Conservation (phyloP, 2,797 vertebrate genomes). For the Anguilla obscura region DNA sequence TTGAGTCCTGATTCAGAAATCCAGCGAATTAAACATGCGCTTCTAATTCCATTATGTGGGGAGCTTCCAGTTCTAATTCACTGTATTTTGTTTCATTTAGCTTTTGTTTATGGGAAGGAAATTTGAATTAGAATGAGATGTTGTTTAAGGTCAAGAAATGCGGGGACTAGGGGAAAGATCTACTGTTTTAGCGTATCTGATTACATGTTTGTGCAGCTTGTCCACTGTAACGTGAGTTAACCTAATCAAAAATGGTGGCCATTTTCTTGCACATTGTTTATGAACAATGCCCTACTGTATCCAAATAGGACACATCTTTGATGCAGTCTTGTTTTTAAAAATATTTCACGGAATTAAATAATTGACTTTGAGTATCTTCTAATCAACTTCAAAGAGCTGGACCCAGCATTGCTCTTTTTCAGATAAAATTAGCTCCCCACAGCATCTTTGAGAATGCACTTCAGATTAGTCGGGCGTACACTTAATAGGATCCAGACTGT, state of each 20-base stretch:
- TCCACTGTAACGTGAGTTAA: conserved; percentile 62
- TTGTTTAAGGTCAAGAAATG: conserved; percentile 67
- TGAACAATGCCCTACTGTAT: conserved; percentile 60
- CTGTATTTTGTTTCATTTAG: conserved; percentile 65
- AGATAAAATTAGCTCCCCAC: conserved; percentile 60
- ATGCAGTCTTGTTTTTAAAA: conserved; percentile 69
- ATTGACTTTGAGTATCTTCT: conserved; percentile 67
- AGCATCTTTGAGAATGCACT: conserved; percentile 60
- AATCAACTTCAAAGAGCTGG: conserved; percentile 66
- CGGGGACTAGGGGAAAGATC: conserved; percentile 48
- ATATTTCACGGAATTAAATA: conserved; percentile 73
- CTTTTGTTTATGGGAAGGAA: conserved; percentile 66
- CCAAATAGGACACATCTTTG: conserved; percentile 60
- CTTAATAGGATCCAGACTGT: conserved; percentile 61
- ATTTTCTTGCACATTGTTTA: conserved; percentile 65
- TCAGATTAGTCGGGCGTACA: conserved; percentile 29
- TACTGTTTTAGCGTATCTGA: conserved; percentile 68
- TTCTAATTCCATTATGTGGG: conserved; percentile 66
- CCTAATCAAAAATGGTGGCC: conserved; percentile 66
- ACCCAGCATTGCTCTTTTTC: conserved; percentile 57
- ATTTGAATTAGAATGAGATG: conserved; percentile 67
- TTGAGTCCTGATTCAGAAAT: conserved; percentile 46
- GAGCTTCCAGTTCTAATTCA: conserved; percentile 63
- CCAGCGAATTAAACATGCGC: conserved; percentile 63
- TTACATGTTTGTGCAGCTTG: conserved; percentile 70